Base-by-base conservation (phyloP, 2,113 vertebrate species). In the Planiliza haematocheilus region DNA sequence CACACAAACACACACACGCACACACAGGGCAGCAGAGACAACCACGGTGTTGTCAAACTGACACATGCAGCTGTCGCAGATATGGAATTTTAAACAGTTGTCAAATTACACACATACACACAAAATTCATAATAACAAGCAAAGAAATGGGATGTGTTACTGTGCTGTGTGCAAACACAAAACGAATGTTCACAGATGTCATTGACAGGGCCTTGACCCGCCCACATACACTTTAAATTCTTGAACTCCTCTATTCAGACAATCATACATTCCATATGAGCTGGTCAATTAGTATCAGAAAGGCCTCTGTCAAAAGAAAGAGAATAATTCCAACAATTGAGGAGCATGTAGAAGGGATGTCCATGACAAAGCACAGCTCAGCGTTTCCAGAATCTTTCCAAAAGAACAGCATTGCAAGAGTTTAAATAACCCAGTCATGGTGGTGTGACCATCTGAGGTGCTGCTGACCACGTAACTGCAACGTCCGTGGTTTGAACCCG, bases 271-370 rank as follows among this genome's bases (percentile, higher is more conserved):
- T 46, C 1, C 50, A 18, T 49, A 63, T 34, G 14, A 82, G 46
- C 42, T 51, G 46, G 79, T 83, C 59, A 74, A 82, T 85, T 17
- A 83, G 77, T 83, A 69, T 85, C 80, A 65, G 63, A 18, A 7
- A 10, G 46, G 42, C 60, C 68, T 84, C 53, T 69, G 75, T 57
- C 63, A 60, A 59, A 62, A 61, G 45, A 58, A 78, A 79, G 58
- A 59, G 50, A 51, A 70, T 85, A 34, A 71, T 82, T 66, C 60
- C 16, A 61, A 30, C 38, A 45, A 53, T 76, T 42, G 24, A 16
- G 4, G 7, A 36, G 20, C 36, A 60, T 13, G 64, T 61, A 20
- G 38, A 50, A 36, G 17, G 18, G 13, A 38, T 34, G 41, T 38
- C 20, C 16, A 38, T 13, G 52, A 66, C 17, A 49, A 41, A 58